Conservation (phyloP, 2,888 invertebrate genomes). For the Trachelus tabidus region DNA sequence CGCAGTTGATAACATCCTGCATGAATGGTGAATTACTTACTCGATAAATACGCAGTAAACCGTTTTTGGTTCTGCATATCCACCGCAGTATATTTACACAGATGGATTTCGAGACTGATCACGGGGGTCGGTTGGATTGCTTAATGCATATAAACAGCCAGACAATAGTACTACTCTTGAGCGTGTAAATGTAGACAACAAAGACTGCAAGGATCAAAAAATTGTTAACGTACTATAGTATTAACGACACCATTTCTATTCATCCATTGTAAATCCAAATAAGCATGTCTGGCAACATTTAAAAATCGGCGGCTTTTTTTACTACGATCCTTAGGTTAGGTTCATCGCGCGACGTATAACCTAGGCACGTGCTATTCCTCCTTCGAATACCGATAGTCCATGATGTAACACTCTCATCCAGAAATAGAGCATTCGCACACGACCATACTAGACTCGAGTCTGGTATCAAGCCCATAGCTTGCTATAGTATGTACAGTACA, state of each 20-base stretch:
- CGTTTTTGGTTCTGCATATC: not conserved
- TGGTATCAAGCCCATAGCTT: not conserved
- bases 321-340: not conserved
- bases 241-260: not conserved
- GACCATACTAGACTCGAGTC: not conserved
- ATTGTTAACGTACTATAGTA: not conserved
- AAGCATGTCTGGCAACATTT: not conserved
- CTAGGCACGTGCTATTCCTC: conserved; percentile 2
- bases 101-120: not conserved
- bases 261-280: not conserved
- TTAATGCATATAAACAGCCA: not conserved
- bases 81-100: not conserved
- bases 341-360: not conserved
- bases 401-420: conserved; percentile 5
- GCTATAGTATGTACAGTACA: not conserved
- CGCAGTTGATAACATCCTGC: not conserved
- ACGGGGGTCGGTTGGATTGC: not conserved
- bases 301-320: not conserved
- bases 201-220: not conserved
- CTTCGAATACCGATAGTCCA: conserved; percentile 3
- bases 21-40: not conserved
- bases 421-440: conserved; percentile 10
- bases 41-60: not conserved
- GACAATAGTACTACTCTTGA: not conserved
- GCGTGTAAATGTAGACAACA: not conserved